Base-by-base conservation (phyloP, 2,888 invertebrate species). In the Helicoverpa assulta region DNA sequence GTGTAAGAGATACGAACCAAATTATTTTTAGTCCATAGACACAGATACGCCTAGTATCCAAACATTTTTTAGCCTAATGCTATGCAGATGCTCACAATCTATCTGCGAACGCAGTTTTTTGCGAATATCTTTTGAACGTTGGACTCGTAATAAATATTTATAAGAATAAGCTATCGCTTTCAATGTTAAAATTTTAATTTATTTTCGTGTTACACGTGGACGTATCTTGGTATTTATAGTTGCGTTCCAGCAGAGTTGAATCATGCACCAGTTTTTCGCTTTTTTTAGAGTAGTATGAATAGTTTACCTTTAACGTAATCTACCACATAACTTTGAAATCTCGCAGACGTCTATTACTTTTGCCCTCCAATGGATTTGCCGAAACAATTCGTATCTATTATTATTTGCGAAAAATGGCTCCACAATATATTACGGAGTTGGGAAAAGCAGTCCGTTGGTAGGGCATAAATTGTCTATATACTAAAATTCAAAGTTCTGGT, bases 201-300 rank as follows among this genome's bases (percentile, higher is more conserved):
- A 37, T 61, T 75, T 69, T 53, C n/a, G 63, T 56, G 8, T 18
- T 40, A 56, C 19, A 16, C 18, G 18, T 33, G 43, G n/a, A 21
- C 37, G 50, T 26, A 47, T 12, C 53, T 67, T 29, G 29, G 65
- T 50, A 67, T 26, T 57, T 47, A 19, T n/a, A 53, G 53, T 19
- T 56, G 51, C 67, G 67, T 73, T 73, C 72, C 67, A 10, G 1
- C 19, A 7, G 10, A 18, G 5, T 67, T 10, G 29, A 29, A 50
- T 57, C 60, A 60, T 53, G 43, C 21, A 14, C 2, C 10, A 6
- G 37, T 33, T 51, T 72, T 55, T 72, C 16, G 18, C 18, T 16
- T 64, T 3, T 29, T 16, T 18, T 53, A 21, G 40, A 5, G 33
- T 5, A 16, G 16, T 5, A 47, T 47, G 56, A 12, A 57, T 70